phyloP scores from a whole-genome alignment of 2,113 vertebrate species.

The Platysteira castanea region DNA sequence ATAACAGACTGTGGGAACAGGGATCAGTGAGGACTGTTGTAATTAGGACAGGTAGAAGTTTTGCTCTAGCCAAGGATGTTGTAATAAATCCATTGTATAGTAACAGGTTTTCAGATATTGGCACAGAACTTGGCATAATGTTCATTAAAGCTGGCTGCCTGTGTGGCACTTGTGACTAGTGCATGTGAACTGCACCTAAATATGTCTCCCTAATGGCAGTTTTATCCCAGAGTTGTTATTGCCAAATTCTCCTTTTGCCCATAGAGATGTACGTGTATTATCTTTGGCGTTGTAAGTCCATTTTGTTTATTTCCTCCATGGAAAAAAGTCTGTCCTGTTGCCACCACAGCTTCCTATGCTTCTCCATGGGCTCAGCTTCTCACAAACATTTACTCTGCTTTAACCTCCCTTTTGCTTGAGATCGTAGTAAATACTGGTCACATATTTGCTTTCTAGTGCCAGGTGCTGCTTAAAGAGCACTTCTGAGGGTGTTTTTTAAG shows the following conservation, averaged over 20 bases:
- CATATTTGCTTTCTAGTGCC: not conserved
- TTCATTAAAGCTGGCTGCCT: not conserved
- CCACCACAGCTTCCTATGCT: not conserved
- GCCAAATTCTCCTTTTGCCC: not conserved
- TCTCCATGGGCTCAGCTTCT: not conserved
- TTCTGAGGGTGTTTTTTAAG: conserved; percentile 1
- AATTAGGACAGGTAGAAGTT: not conserved
- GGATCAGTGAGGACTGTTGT: not conserved
- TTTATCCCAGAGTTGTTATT: not conserved
- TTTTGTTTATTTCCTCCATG: fast-evolving
- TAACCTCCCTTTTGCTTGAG: not conserved
- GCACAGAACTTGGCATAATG: not conserved
- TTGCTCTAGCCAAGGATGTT: not conserved
- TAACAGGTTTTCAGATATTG: not conserved
- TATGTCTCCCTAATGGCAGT: not conserved
- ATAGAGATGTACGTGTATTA: not conserved
- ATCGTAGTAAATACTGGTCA: not conserved
- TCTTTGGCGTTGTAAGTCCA: not conserved
- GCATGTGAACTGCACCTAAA: not conserved
- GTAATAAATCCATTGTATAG: not conserved
- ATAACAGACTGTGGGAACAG: not conserved
- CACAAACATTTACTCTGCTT: not conserved
- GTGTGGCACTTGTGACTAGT: not conserved
- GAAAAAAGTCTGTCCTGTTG: not conserved
- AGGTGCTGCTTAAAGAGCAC: not conserved